These are phyloP conservation scores for Ariopsis seemanni DNA, from an alignment of 2,113 vertebrate genomes.

Conservation along the genomic window DNA sequence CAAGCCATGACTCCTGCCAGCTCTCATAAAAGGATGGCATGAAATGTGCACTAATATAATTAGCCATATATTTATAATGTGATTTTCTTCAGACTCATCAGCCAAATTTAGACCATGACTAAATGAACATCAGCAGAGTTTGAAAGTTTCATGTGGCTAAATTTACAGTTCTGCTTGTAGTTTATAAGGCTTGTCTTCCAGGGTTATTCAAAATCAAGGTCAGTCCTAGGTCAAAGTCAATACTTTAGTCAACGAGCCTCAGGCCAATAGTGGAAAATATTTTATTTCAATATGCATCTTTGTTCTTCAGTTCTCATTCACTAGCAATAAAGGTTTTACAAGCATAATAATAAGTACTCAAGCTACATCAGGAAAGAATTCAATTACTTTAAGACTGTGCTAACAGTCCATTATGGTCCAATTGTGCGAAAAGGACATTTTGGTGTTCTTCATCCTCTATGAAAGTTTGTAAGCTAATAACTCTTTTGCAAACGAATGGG, in stretches of 20 bases:
- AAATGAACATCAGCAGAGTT: slow-evolving; percentile 58
- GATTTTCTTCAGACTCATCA: slow-evolving; percentile 36
- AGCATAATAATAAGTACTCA: slow-evolving; percentile 10
- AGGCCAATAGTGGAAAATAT: slow-evolving; percentile 39
- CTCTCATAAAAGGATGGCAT: slow-evolving; percentile 25
- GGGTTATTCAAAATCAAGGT: slow-evolving; percentile 60
- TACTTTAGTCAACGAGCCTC: slow-evolving; percentile 66
- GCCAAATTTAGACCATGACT: slow-evolving; percentile 52
- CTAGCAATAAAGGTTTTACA: slow-evolving; percentile 25
- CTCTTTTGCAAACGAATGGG: slow-evolving; percentile 27
- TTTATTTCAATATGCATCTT: slow-evolving; percentile 24
- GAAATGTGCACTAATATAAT: slow-evolving; percentile 33
- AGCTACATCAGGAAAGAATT: slow-evolving; percentile 21
- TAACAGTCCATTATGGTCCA: neutral
- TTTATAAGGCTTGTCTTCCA: slow-evolving; percentile 62
- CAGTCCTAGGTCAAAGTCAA: slow-evolving; percentile 65
- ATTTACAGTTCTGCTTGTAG: slow-evolving; percentile 67
- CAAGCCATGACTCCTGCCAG: slow-evolving; percentile 22
- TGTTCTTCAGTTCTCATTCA: slow-evolving; percentile 26
- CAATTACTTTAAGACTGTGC: slow-evolving; percentile 18
- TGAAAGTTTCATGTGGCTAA: slow-evolving; percentile 65
- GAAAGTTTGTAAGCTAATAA: slow-evolving; percentile 18
- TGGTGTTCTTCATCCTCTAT: slow-evolving; percentile 18
- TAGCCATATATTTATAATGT: slow-evolving; percentile 44
- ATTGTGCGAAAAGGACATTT: slow-evolving; percentile 18